phyloP scores from a whole-genome alignment of 2,888 invertebrate genomes.

The Bedellia somnulentella region DNA sequence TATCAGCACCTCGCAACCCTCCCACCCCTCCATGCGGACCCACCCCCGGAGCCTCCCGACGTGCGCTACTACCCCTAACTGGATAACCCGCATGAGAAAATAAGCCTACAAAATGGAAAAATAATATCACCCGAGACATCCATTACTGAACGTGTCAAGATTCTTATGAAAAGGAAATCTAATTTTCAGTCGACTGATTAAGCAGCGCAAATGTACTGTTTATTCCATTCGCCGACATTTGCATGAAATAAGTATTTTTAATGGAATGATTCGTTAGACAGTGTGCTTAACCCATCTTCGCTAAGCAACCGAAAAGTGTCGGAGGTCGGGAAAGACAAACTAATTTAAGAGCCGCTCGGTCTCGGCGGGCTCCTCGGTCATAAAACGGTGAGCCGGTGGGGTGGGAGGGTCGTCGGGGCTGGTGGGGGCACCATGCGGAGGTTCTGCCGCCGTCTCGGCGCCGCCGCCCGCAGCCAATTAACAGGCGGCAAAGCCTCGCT shows the following conservation, averaged over 20 bases:
- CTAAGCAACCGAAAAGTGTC: constrained; percentile 23
- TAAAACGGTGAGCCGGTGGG: constrained; percentile 26
- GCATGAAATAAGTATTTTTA: too few species aligned
- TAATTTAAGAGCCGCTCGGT: constrained; percentile 43
- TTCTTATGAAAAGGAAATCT: constrained; percentile 14
- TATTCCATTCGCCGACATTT: too few species aligned
- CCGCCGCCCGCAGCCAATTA: constrained; percentile 60
- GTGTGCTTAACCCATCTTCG: too few species aligned
- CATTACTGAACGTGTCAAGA: constrained; percentile 23
- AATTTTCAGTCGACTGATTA: not conserved
- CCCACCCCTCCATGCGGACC: constrained; percentile 49
- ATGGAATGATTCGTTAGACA: too few species aligned
- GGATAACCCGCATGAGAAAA: constrained; percentile 56
- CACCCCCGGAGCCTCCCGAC: constrained; percentile 33
- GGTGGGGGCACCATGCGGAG: constrained; percentile 52
- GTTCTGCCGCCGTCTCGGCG: constrained; percentile 60
- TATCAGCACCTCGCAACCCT: constrained; percentile 49
- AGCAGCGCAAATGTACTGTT: too few species aligned
- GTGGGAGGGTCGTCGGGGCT: constrained; percentile 33
- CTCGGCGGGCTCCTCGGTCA: constrained; percentile 43
- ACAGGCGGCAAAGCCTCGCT: constrained; percentile 50
- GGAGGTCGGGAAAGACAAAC: constrained; percentile 28
- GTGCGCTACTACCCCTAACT: constrained; percentile 49
- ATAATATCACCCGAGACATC: constrained; percentile 43
- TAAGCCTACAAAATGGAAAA: constrained; percentile 57